Conservation (phyloP, 1,140 invertebrate species). For the Pygmarrhopalites habei region DNA sequence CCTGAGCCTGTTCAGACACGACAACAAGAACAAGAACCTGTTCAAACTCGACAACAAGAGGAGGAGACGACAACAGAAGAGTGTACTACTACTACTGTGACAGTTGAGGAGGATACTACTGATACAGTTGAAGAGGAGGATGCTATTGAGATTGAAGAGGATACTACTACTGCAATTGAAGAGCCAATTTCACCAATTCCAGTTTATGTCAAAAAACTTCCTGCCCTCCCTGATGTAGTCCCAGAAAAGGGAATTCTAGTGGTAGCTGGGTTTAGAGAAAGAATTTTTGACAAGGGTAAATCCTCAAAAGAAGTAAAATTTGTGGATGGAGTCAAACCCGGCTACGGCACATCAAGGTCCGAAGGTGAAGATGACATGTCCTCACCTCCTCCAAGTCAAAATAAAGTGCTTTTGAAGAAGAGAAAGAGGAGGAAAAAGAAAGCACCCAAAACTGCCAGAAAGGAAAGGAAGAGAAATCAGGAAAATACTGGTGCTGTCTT, state of each 20-base stretch:
- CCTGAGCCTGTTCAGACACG: too few relatives aligned
- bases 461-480: too few relatives aligned
- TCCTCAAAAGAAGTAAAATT: conserved; percentile 52
- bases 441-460: too few relatives aligned
- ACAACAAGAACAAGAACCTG: too few relatives aligned
- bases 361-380: conserved; percentile 58
- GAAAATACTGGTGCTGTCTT: too few relatives aligned
- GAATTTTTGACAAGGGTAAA: neutral
- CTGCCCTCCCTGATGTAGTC: neutral
- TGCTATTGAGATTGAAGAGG: neutral
- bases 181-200: neutral
- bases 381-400: conserved; percentile 50
- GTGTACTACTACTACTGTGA: neutral
- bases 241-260: neutral
- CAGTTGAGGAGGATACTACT: too few relatives aligned
- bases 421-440: too few relatives aligned
- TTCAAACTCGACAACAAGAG: too few relatives aligned
- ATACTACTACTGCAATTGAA: neutral
- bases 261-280: neutral
- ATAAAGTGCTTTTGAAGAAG: too few relatives aligned
- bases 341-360: conserved; percentile 57
- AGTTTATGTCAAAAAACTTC: neutral
- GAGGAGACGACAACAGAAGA: too few relatives aligned
- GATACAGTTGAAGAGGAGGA: neutral
- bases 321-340: conserved; percentile 57